Evolutionary conservation across 2,113 vertebrate species (phyloP).

Genomic region (Etheostoma spectabile): DNA sequence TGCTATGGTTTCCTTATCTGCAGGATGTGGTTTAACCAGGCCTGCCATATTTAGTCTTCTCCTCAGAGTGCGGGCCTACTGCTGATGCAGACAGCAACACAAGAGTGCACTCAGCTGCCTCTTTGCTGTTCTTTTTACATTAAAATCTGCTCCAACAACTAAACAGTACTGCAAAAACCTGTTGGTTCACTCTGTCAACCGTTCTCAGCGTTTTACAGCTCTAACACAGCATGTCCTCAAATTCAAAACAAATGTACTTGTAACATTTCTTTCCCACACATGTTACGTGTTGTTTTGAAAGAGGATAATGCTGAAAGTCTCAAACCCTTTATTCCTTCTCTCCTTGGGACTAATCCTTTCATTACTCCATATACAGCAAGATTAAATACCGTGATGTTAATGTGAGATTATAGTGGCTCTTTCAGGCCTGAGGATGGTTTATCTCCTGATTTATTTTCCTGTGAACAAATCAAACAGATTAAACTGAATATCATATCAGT

Average conservation of each 20-base stretch:
- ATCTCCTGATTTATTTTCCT: not conserved
- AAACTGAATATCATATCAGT: not conserved
- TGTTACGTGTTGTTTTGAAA: not conserved
- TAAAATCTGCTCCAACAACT: slow-evolving; percentile 15
- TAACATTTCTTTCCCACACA: not conserved
- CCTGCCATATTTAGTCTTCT: slow-evolving; percentile 79
- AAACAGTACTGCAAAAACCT: not conserved
- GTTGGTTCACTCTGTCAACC: not conserved
- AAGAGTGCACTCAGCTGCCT: slow-evolving; percentile 38
- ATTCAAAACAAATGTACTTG: not conserved
- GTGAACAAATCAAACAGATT: not conserved
- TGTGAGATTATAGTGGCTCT: slow-evolving; percentile 43
- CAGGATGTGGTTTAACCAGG: slow-evolving; percentile 77
- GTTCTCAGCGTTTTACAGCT: not conserved
- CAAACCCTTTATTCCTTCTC: slow-evolving; percentile 24
- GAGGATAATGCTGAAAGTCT: slow-evolving; percentile 9
- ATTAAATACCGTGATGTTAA: slow-evolving; percentile 54
- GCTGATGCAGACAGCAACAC: slow-evolving; percentile 57
- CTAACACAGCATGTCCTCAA: not conserved
- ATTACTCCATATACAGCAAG: slow-evolving; percentile 45
- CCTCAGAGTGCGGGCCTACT: slow-evolving; percentile 37
- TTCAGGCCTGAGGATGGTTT: not conserved
- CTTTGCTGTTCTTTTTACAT: slow-evolving; percentile 17
- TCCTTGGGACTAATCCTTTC: slow-evolving; percentile 43
- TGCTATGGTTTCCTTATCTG: slow-evolving; percentile 84